phyloP scores from a whole-genome alignment of 2,113 vertebrate species.

The Dasypus novemcinctus region DNA sequence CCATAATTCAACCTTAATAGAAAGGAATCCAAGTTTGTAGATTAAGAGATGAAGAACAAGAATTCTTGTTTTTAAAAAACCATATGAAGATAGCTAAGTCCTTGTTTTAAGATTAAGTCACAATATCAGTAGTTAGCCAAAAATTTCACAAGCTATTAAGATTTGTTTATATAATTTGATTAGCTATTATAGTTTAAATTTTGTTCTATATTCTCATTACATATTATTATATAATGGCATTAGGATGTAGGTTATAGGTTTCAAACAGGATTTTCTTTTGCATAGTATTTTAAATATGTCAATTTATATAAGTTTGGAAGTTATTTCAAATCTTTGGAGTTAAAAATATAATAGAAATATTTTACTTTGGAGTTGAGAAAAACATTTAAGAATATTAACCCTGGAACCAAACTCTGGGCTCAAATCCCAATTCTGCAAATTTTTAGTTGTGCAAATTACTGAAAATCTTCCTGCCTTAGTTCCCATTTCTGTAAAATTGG shows the following conservation, averaged over 20 bases:
- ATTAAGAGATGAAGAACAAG: conserved; percentile 32
- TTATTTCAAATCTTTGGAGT: not conserved
- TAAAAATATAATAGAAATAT: conserved; percentile 19
- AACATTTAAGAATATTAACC: not conserved
- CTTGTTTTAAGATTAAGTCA: conserved; percentile 32
- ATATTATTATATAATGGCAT: conserved; percentile 10
- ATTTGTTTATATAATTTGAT: not conserved
- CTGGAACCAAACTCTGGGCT: not conserved
- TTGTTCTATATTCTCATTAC: not conserved
- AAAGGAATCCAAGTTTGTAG: conserved; percentile 25
- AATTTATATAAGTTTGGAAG: conserved; percentile 37
- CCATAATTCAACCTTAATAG: conserved; percentile 55
- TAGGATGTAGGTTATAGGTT: not conserved
- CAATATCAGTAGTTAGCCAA: conserved; percentile 36
- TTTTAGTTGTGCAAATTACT: conserved; percentile 24
- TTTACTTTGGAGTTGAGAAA: not conserved
- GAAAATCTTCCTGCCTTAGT: not conserved
- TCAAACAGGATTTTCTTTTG: not conserved
- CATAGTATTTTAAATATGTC: conserved; percentile 34
- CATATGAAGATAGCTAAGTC: not conserved
- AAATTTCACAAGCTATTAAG: conserved; percentile 12
- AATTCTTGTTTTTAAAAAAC: conserved; percentile 9
- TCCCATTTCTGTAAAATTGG: not conserved
- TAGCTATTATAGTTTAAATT: conserved; percentile 37
- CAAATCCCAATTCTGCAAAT: not conserved